Base-by-base conservation (phyloP, 1,140 invertebrate genomes). In the Halyomorpha halys region DNA sequence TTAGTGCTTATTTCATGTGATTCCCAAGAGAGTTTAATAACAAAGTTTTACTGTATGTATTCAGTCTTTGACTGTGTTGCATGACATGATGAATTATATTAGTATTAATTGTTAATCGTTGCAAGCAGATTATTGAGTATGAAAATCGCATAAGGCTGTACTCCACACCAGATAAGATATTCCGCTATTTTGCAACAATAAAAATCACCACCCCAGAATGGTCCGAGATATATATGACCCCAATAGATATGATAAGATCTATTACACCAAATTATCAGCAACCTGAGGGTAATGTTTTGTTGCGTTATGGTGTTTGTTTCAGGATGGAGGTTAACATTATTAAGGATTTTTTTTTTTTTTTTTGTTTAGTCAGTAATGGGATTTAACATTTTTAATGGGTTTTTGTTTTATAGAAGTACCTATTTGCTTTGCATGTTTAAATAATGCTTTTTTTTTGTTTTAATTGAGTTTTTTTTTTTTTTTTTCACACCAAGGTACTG, bases 141-240 rank as follows among this genome's bases (percentile, higher is more conserved):
- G 96, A 98, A 79, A 98, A 98, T 79, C 82, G 95, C 71, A 90
- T 98, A 77, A 80, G 95, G 71, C 80, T 89, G 66, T 98, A 90
- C 80, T 98, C 94, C 15, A 97, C 94, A 39, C 95, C 96, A 56
- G 96, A 98, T 77, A 99, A 98, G 82, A 94, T 98, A 74, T 99
- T 99, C 81, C 86, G 96, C 60, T 98, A 98, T 79, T 99, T 99
- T 85, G 95, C 96, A n/a, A 98, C 95, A 45, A 81, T 98, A 68
- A 91, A 92, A 80, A 77, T 97, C 44, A 81, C 83, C 67, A 81
- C 81, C 71, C 76, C 81, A 64, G 82, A 85, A 59, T 81, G 81
- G 72, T 84, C 83, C 66, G 91, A 97, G 74, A 83, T 96, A 69
- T 97, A 86, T 71, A 98, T 98, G 96, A 98, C 94, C 61, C 95